Percentiles rank a stretch among this genome's conserved stretches.
Evolutionary conservation across 2,113 vertebrate genomes (phyloP).

Genomic region (Athene noctua): DNA sequence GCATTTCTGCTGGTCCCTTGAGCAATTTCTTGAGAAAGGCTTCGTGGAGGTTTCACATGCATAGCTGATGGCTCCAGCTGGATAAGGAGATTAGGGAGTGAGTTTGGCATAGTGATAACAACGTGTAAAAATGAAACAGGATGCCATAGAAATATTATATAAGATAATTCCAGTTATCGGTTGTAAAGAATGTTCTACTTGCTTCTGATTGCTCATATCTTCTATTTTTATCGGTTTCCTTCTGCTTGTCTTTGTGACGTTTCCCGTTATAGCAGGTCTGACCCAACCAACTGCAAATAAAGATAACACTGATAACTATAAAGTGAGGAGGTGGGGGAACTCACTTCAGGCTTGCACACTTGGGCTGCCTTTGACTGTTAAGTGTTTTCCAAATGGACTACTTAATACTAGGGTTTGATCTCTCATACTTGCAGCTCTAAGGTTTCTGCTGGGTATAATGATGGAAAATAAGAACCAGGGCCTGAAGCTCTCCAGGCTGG

Average conservation of each 20-base stretch:
- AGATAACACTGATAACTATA: constrained; percentile 18
- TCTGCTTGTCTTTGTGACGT: constrained; percentile 5
- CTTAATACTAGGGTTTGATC: not conserved
- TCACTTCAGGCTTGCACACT: not conserved
- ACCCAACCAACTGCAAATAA: constrained; percentile 24
- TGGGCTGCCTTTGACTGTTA: not conserved
- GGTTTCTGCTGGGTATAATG: not conserved
- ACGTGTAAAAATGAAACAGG: constrained; percentile 34
- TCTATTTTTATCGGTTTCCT: constrained; percentile 35
- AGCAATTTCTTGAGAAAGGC: not conserved
- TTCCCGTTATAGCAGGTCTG: constrained; percentile 26
- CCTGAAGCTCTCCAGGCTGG: not conserved
- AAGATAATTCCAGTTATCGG: not conserved
- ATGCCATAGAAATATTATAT: not conserved
- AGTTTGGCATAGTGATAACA: not conserved
- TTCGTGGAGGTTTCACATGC: not conserved
- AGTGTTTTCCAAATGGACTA: not conserved
- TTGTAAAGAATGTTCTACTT: constrained; percentile 37
- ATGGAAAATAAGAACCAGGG: not conserved
- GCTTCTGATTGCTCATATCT: constrained; percentile 26
- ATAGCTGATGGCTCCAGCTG: not conserved
- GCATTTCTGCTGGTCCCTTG: not conserved
- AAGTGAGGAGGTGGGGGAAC: not conserved
- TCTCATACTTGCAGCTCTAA: not conserved
- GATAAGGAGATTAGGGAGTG: not conserved